A percentile compares a stretch with the other conserved stretches of the same genome.
These are phyloP conservation scores for Nemurella pictetii DNA, from an alignment of 2,888 invertebrate species.

Conservation along the genomic window DNA sequence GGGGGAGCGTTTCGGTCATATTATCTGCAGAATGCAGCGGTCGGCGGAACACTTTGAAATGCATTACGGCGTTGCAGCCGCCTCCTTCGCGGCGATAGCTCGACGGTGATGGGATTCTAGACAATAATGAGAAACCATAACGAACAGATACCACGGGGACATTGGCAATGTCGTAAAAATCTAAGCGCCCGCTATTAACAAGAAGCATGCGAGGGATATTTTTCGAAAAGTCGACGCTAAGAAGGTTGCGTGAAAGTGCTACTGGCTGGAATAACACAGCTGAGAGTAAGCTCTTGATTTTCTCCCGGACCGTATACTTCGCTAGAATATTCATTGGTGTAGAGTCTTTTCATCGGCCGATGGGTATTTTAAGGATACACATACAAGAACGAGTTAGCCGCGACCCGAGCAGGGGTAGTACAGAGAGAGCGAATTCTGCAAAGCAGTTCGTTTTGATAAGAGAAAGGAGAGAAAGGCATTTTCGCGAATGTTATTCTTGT, in stretches of 20 bases:
- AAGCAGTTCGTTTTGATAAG: slow-evolving; percentile 31
- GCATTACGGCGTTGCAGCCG: neutral
- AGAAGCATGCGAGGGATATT: neutral
- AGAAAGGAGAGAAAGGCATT: slow-evolving; percentile 15
- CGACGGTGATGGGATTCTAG: neutral
- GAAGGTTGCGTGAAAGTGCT: neutral
- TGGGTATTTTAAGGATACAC: neutral
- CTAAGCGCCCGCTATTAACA: slow-evolving; percentile 26
- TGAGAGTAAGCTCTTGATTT: slow-evolving; percentile 12
- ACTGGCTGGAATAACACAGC: neutral
- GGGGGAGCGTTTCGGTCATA: neutral
- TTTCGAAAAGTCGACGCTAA: neutral
- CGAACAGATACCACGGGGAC: neutral
- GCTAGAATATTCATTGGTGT: slow-evolving; percentile 21
- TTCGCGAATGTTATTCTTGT: slow-evolving; percentile 22
- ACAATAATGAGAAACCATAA: slow-evolving; percentile 12
- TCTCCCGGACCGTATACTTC: neutral
- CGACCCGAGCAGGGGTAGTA: too few species aligned
- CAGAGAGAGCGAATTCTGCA: neutral
- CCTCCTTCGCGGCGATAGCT: too few species aligned
- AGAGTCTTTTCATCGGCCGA: neutral
- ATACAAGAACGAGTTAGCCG: slow-evolving; percentile 1
- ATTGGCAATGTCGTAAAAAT: slow-evolving; percentile 7
- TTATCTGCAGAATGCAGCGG: neutral
- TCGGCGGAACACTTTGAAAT: neutral